Percentiles rank a stretch among this genome's conserved stretches.
These are phyloP conservation scores for Orthosia incerta DNA, from an alignment of 2,888 invertebrate species.

Conservation along the genomic window DNA sequence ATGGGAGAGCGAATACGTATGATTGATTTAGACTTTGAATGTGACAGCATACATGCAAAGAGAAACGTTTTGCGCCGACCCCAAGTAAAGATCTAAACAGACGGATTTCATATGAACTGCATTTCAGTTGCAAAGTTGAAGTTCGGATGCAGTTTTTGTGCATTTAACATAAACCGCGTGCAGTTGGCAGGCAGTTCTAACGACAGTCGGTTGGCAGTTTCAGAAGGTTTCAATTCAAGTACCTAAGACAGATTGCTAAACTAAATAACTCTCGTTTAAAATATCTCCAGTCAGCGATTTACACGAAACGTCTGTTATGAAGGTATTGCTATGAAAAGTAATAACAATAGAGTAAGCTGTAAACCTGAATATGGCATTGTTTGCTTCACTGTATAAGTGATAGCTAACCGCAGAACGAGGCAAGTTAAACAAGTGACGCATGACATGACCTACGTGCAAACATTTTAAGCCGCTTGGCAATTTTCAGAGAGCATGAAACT, in stretches of 20 bases:
- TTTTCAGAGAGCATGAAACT: background rate
- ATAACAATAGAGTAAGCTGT: background rate
- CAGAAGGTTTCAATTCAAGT: background rate
- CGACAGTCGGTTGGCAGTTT: background rate
- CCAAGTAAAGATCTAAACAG: too few relatives aligned
- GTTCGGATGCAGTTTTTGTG: background rate
- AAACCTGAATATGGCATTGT: background rate
- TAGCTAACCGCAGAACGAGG: constrained; percentile 1
- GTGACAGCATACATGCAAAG: too few relatives aligned
- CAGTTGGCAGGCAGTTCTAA: background rate
- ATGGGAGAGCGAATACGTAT: too few relatives aligned
- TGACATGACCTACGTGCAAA: constrained; percentile 20
- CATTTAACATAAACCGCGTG: too few relatives aligned
- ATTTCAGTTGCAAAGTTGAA: background rate
- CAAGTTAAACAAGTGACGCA: constrained; percentile 23
- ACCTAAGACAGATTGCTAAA: background rate
- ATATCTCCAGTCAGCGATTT: background rate
- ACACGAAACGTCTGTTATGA: background rate
- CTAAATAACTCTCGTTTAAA: background rate
- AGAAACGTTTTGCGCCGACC: too few relatives aligned
- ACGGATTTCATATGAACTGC: too few relatives aligned
- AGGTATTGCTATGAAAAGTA: background rate
- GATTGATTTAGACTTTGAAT: too few relatives aligned
- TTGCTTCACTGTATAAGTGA: background rate
- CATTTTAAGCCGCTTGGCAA: background rate